Conservation (phyloP, 2,797 vertebrate genomes). For the Loris lydekkerianus region DNA sequence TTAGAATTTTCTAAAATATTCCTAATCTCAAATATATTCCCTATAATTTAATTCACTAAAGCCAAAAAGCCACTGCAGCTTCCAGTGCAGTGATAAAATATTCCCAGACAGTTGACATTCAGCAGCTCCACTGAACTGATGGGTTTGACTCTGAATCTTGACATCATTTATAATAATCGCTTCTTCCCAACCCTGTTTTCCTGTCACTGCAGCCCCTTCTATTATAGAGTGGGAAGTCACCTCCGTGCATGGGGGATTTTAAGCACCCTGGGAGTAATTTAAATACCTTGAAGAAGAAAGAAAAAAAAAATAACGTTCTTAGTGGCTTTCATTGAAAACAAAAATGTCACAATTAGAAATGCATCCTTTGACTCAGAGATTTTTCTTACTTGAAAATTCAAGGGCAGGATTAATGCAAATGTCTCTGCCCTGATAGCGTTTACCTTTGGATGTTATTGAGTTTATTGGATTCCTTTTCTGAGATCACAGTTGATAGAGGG, state of each 20-base stretch:
- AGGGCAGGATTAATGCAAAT: conserved; percentile 5
- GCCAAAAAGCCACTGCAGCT: background rate
- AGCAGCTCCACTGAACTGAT: background rate
- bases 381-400: conserved; percentile 57
- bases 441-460: background rate
- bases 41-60: background rate
- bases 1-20: background rate
- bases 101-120: background rate
- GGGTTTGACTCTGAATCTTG: conserved; percentile 3
- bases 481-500: background rate
- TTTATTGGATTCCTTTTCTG: conserved; percentile 30
- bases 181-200: conserved; percentile 33
- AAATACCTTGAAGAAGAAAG: background rate
- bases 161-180: background rate
- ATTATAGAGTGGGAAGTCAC: background rate
- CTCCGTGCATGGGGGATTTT: background rate
- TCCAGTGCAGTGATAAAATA: background rate
- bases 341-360: conserved; percentile 43
- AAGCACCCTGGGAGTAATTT: background rate
- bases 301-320: background rate
- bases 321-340: background rate
- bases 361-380: conserved; percentile 18
- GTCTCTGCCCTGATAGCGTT: background rate
- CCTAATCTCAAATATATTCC: conserved; percentile 31
- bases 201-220: background rate